Evolutionary conservation across 1,140 invertebrate genomes (phyloP).

Genomic region (Drosophila kurseongensis): DNA sequence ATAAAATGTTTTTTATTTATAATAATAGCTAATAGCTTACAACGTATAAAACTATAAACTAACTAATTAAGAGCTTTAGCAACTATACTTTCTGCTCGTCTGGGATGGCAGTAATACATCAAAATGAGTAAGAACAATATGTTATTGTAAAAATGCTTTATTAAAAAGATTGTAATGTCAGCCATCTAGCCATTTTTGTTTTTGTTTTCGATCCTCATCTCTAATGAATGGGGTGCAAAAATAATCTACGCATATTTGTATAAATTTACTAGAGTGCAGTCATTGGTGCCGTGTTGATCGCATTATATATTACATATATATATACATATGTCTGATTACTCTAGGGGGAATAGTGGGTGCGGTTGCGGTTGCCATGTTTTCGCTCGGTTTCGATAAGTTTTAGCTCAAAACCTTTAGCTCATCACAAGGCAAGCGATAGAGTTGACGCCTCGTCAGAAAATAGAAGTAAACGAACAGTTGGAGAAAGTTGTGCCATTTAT

Average conservation of each 20-base stretch:
- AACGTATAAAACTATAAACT: too few relatives aligned
- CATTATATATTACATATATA: background rate
- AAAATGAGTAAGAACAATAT: too few relatives aligned
- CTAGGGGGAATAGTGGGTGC: background rate
- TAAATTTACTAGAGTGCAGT: background rate
- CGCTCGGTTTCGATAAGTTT: conserved; percentile 29
- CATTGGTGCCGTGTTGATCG: conserved; percentile 5
- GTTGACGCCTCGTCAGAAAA: conserved; percentile 17
- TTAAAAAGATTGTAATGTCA: too few relatives aligned
- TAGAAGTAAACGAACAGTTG: background rate
- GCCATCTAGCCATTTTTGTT: background rate
- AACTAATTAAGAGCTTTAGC: too few relatives aligned
- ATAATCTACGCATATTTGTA: background rate
- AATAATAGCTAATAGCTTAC: too few relatives aligned
- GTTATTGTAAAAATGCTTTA: too few relatives aligned
- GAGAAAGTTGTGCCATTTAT: background rate
- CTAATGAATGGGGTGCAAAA: background rate
- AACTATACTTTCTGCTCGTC: too few relatives aligned
- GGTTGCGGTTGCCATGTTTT: too few relatives aligned
- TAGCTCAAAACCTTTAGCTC: background rate
- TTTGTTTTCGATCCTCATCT: background rate
- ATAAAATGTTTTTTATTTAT: too few relatives aligned
- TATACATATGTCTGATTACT: background rate
- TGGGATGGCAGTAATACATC: too few relatives aligned
- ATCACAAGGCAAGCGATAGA: conserved; percentile 3